These are phyloP conservation scores for Phaenicophaeus curvirostris DNA, from an alignment of 2,797 vertebrate species.

Conservation along the genomic window DNA sequence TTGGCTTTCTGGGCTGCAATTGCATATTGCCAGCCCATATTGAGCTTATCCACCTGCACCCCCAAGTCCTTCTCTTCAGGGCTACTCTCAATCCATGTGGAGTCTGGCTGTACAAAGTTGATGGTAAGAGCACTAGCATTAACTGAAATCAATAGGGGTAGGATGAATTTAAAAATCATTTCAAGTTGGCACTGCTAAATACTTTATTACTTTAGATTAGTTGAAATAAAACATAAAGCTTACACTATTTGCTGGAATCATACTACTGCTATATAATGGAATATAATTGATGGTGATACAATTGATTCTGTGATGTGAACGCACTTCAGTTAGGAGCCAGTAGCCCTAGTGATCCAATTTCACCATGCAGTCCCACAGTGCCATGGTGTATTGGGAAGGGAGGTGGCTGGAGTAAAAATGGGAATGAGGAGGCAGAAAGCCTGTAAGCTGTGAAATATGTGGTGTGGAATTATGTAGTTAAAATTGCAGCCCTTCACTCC, in stretches of 20 bases:
- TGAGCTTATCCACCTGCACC: too few species aligned
- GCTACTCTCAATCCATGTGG: not conserved
- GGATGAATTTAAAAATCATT: not conserved
- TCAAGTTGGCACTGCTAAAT: not conserved
- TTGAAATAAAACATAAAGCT: not conserved
- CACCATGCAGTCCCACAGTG: rapidly evolving
- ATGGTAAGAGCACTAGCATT: not conserved
- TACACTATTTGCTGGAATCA: not conserved
- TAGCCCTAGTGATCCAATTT: not conserved
- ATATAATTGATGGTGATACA: not conserved
- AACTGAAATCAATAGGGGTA: not conserved
- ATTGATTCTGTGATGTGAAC: not conserved
- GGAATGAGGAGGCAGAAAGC: not conserved
- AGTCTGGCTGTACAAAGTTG: not conserved
- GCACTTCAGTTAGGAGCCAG: not conserved
- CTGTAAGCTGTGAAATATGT: not conserved
- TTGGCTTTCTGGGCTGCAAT: too few species aligned
- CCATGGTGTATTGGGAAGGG: rapidly evolving
- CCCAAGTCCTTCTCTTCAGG: too few species aligned
- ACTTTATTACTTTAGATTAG: not conserved
- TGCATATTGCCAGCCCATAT: too few species aligned
- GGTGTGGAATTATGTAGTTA: not conserved
- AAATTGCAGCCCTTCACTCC: not conserved
- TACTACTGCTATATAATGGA: not conserved
- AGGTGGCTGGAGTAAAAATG: not conserved